These are phyloP conservation scores for Halcyon badia DNA, from an alignment of 2,797 vertebrate genomes.

Conservation along the genomic window DNA sequence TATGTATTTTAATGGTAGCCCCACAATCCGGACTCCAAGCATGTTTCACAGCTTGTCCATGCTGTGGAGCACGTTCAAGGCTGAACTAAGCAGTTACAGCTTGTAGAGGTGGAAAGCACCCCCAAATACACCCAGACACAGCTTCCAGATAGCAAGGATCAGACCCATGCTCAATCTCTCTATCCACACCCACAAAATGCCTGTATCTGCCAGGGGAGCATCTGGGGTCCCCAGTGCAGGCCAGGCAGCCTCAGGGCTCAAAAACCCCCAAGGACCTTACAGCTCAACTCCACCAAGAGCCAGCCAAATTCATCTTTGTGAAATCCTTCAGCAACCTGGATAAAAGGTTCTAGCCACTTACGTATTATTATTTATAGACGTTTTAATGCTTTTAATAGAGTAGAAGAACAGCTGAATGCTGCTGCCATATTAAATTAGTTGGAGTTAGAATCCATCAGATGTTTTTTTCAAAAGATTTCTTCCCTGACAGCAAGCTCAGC, in stretches of 20 bases:
- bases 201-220: background rate
- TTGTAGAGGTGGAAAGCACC: background rate
- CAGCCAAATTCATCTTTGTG: background rate
- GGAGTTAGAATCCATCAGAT: background rate
- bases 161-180: background rate
- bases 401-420: background rate
- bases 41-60: background rate
- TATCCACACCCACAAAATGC: background rate
- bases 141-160: background rate
- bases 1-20: background rate
- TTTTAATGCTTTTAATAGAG: slow-evolving; percentile 10
- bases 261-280: background rate
- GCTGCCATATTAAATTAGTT: slow-evolving; percentile 28
- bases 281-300: background rate
- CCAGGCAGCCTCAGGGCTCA: background rate
- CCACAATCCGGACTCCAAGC: background rate
- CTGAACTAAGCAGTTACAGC: background rate
- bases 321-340: background rate
- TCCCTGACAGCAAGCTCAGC: slow-evolving; percentile 18
- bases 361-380: slow-evolving; percentile 27
- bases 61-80: accelerated
- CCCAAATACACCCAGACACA: accelerated
- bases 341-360: background rate
- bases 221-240: accelerated
- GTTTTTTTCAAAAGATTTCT: slow-evolving; percentile 12